Evolutionary conservation across 2,113 vertebrate species (phyloP).

Genomic region (Brachypteracias leptosomus): DNA sequence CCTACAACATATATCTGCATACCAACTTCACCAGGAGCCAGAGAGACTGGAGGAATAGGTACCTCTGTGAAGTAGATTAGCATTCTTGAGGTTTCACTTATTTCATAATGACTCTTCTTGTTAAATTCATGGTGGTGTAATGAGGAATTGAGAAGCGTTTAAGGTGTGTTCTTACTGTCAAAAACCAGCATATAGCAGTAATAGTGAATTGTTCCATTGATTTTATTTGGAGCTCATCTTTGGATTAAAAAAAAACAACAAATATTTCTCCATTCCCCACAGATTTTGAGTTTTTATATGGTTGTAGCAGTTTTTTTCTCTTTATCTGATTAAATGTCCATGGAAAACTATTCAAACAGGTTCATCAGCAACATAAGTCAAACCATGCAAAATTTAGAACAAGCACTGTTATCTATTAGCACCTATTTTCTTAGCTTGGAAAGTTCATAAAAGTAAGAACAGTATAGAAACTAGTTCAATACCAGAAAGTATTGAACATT

Average conservation of each 20-base stretch:
- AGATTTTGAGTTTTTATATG: neutral
- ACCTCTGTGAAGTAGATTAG: neutral
- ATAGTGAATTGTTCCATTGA: neutral
- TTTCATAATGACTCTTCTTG: constrained; percentile 22
- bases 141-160: neutral
- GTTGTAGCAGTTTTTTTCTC: neutral
- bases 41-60: neutral
- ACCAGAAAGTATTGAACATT: neutral
- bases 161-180: neutral
- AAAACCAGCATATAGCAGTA: neutral
- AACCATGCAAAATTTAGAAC: neutral
- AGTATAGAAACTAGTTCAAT: neutral
- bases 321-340: neutral
- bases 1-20: neutral
- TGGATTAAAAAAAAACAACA: neutral
- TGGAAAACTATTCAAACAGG: neutral
- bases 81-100: neutral
- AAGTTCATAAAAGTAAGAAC: neutral
- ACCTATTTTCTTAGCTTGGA: neutral
- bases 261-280: neutral
- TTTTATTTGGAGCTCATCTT: neutral
- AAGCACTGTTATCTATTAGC: neutral
- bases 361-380: neutral
- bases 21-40: neutral
- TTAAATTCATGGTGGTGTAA: neutral